Conservation (phyloP, 92 coral and sea anemone species). For the Porites lobata region DNA sequence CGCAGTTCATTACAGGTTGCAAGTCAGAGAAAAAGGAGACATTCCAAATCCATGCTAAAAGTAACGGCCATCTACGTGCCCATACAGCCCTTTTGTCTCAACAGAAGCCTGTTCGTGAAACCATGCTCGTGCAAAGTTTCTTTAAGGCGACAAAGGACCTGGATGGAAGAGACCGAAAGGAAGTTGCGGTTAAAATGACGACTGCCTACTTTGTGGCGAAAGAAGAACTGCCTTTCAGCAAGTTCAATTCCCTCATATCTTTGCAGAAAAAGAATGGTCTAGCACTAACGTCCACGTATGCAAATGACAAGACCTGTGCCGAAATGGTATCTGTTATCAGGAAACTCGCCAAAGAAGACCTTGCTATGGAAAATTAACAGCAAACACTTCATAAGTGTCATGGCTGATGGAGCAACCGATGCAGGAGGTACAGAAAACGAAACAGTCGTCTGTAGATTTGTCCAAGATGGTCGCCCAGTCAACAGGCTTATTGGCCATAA, state of each 20-base stretch:
- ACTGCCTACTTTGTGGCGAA: slow-evolving; percentile 38
- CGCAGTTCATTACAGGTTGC: slow-evolving; percentile 54
- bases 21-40: slow-evolving; percentile 42
- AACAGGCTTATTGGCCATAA: slow-evolving; percentile 46
- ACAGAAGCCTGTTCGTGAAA: slow-evolving; percentile 45
- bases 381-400: slow-evolving; percentile 29
- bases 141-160: slow-evolving; percentile 15
- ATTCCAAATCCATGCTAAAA: slow-evolving; percentile 39
- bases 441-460: slow-evolving; percentile 56
- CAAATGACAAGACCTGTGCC: slow-evolving; percentile 36
- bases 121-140: slow-evolving; percentile 40
- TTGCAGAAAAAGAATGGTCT: slow-evolving; percentile 46
- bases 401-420: slow-evolving; percentile 66
- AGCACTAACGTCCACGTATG: slow-evolving; percentile 44
- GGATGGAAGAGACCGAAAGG: slow-evolving; percentile 43
- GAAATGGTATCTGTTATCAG: slow-evolving; percentile 54
- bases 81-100: slow-evolving; percentile 40
- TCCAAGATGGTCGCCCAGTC: slow-evolving; percentile 56
- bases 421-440: slow-evolving; percentile 50
- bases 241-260: background rate
- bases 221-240: slow-evolving; percentile 33
- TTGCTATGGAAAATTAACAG: slow-evolving; percentile 21
- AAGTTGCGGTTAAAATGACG: slow-evolving; percentile 48
- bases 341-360: slow-evolving; percentile 29
- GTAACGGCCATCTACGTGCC: slow-evolving; percentile 36